These are phyloP conservation scores for Iguana delicatissima DNA, from an alignment of 2,797 vertebrate genomes.

Conservation along the genomic window DNA sequence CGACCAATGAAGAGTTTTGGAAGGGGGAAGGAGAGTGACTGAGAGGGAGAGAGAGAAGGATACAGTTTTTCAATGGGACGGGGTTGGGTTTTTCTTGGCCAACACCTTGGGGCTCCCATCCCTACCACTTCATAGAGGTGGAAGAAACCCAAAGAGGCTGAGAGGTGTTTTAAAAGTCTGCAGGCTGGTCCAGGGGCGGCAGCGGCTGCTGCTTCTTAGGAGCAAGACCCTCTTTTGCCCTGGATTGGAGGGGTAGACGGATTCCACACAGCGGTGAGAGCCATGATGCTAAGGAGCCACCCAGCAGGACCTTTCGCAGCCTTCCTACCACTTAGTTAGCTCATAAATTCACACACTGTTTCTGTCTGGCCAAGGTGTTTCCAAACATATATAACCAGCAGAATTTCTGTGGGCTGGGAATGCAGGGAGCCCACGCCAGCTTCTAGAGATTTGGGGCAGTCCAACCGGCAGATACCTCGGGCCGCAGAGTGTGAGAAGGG, in stretches of 20 bases:
- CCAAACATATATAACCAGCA: slow-evolving; percentile 17
- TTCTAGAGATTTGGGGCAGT: slow-evolving; percentile 39
- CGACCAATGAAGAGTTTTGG: not conserved
- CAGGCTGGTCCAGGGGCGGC: not conserved
- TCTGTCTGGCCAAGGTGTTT: slow-evolving; percentile 50
- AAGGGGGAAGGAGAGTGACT: not conserved
- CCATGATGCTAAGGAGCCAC: slow-evolving; percentile 52
- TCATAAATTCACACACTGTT: slow-evolving; percentile 54
- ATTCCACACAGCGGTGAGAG: no score
- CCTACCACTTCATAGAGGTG: not conserved
- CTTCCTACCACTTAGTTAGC: slow-evolving; percentile 52
- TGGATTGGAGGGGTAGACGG: not conserved
- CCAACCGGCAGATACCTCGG: slow-evolving; percentile 36
- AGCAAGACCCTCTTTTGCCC: not conserved
- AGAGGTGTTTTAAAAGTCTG: not conserved
- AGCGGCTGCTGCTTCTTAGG: not conserved
- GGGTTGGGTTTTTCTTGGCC: not conserved
- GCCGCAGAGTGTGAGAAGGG: slow-evolving; percentile 56
- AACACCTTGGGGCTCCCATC: not conserved
- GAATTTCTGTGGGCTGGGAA: slow-evolving; percentile 14
- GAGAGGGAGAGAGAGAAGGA: not conserved
- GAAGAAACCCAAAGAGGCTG: not conserved
- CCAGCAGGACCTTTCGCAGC: slow-evolving; percentile 20
- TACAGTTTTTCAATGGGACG: not conserved
- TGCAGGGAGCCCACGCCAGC: not conserved